phyloP scores from a whole-genome alignment of 2,113 vertebrate genomes.

The Zosterops lateralis region DNA sequence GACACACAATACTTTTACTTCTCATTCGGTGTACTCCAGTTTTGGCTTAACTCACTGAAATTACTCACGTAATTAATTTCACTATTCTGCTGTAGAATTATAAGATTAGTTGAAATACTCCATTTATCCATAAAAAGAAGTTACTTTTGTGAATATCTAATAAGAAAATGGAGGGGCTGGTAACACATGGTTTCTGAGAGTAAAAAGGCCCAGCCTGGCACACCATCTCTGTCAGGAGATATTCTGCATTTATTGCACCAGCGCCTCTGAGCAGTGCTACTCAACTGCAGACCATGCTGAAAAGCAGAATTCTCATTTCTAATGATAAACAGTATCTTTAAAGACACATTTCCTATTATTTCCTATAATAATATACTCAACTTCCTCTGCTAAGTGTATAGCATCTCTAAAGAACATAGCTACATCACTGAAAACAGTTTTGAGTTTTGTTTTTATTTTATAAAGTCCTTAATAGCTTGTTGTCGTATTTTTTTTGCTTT shows the following conservation, averaged over 20 bases:
- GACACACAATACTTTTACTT: not conserved
- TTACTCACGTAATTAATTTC: not conserved
- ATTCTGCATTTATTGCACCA: not conserved
- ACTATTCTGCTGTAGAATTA: not conserved
- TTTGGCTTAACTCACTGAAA: not conserved
- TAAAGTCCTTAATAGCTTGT: not conserved
- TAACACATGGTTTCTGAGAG: not conserved
- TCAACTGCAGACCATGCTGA: not conserved
- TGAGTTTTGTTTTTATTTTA: not conserved
- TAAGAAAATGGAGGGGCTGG: not conserved
- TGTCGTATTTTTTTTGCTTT: not conserved
- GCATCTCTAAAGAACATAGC: not conserved
- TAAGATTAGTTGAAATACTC: not conserved
- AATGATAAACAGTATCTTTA: not conserved
- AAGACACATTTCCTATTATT: not conserved
- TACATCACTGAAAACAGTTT: not conserved
- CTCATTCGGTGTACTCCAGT: not conserved
- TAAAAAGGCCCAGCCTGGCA: not conserved
- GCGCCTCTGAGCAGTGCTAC: not conserved
- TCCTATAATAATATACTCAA: not conserved
- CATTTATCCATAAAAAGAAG: not conserved
- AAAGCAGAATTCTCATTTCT: not conserved
- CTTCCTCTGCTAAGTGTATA: not conserved
- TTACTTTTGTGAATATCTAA: not conserved
- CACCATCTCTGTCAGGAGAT: not conserved